Evolutionary conservation across 1,140 invertebrate genomes (phyloP).

Genomic region (Akabosia matsudoensis): DNA sequence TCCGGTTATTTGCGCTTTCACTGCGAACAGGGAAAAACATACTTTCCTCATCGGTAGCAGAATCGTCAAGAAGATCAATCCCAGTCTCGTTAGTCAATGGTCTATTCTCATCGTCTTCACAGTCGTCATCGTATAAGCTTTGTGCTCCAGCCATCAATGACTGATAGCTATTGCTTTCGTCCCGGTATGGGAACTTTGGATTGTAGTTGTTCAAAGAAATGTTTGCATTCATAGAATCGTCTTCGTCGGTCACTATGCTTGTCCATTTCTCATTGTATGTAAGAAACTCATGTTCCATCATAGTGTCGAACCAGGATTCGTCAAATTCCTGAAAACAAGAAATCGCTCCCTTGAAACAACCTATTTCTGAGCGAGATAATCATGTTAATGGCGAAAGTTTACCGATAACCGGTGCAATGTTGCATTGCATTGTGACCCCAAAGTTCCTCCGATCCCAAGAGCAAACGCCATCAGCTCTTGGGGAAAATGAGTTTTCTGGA

Average conservation of each 20-base stretch:
- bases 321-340: conserved; percentile 15
- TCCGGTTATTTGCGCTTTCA: too few species aligned
- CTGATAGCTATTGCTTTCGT: background rate
- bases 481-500: background rate
- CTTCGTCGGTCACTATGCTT: background rate
- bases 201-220: background rate
- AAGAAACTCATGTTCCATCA: conserved; percentile 10
- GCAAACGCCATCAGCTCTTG: background rate
- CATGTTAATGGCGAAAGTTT: background rate
- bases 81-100: background rate
- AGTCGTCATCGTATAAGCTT: background rate
- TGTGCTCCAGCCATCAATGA: background rate
- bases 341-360: background rate
- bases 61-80: background rate
- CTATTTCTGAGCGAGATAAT: background rate
- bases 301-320: background rate
- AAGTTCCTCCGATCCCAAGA: background rate
- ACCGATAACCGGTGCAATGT: background rate
- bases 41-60: background rate
- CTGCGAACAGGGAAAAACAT: background rate
- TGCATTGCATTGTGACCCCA: background rate
- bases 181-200: too few species aligned
- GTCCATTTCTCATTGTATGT: conserved; percentile 8
- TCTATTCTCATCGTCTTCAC: background rate
- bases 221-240: background rate